Evolutionary conservation across 2,797 vertebrate species (phyloP).

Genomic region (Columba guinea): DNA sequence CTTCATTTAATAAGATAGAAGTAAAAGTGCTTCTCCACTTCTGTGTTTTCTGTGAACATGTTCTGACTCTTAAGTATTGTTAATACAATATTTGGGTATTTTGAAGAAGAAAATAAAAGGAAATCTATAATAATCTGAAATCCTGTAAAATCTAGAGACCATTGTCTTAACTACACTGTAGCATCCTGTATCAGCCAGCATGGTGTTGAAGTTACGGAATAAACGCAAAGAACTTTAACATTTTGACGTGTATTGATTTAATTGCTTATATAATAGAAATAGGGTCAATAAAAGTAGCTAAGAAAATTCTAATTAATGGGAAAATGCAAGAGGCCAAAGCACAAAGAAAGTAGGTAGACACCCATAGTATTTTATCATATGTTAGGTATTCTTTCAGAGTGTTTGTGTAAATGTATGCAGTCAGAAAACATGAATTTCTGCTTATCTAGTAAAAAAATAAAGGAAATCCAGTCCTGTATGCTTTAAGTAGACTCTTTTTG

Average conservation of each 20-base stretch:
- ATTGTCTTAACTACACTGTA: background rate
- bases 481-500: background rate
- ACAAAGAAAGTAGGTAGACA: background rate
- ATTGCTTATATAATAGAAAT: background rate
- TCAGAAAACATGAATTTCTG: background rate
- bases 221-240: background rate
- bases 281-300: background rate
- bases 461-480: background rate
- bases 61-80: background rate
- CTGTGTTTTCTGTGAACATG: background rate
- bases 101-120: background rate
- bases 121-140: background rate
- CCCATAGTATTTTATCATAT: background rate
- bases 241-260: background rate
- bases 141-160: background rate
- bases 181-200: background rate
- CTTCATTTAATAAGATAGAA: slow-evolving; percentile 49
- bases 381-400: background rate
- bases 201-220: background rate
- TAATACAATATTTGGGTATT: background rate
- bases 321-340: background rate
- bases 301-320: background rate
- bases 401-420: background rate
- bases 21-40: slow-evolving; percentile 27
- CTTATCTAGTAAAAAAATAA: background rate